phyloP scores from a whole-genome alignment of 2,113 vertebrate genomes.

The Tretioscincus oriximinensis region DNA sequence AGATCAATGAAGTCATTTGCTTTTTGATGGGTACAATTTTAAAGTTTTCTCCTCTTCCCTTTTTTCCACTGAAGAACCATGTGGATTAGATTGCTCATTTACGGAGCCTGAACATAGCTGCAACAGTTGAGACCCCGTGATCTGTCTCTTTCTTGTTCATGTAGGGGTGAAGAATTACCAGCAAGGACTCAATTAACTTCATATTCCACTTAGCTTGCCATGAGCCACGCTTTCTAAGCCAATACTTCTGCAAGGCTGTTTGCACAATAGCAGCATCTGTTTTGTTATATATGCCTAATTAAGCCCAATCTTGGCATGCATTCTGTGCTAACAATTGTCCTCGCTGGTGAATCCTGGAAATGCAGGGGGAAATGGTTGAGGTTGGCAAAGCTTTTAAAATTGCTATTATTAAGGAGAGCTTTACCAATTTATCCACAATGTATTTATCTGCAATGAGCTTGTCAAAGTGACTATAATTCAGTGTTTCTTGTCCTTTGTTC shows the following conservation, averaged over 20 bases:
- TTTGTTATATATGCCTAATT: constrained; percentile 81
- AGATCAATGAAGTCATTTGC: no score
- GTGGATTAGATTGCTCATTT: constrained; percentile 67
- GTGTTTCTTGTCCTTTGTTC: no score
- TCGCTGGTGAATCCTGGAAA: neutral
- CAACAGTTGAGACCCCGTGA: constrained; percentile 70
- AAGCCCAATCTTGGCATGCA: constrained; percentile 70
- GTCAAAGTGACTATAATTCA: no score
- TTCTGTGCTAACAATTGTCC: constrained; percentile 40
- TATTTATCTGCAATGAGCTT: no score
- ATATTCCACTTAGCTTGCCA: constrained; percentile 56
- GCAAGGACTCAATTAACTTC: constrained; percentile 84
- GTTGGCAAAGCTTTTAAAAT: no score
- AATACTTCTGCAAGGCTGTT: constrained; percentile 33
- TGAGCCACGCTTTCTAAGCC: constrained; percentile 50
- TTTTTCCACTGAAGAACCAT: constrained; percentile 17
- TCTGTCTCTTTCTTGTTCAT: constrained; percentile 82
- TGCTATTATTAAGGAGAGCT: neutral
- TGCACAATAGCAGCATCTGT: constrained; percentile 75
- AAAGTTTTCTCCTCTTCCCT: neutral
- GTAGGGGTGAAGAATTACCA: constrained; percentile 82
- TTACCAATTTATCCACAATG: no score
- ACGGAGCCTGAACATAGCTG: constrained; percentile 53
- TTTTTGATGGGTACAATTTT: rapidly evolving
- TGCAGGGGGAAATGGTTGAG: no score